Evolutionary conservation across 2,888 invertebrate species (phyloP), one percentile per base, ranked within the genome.

Genomic region (Altica lythri): DNA sequence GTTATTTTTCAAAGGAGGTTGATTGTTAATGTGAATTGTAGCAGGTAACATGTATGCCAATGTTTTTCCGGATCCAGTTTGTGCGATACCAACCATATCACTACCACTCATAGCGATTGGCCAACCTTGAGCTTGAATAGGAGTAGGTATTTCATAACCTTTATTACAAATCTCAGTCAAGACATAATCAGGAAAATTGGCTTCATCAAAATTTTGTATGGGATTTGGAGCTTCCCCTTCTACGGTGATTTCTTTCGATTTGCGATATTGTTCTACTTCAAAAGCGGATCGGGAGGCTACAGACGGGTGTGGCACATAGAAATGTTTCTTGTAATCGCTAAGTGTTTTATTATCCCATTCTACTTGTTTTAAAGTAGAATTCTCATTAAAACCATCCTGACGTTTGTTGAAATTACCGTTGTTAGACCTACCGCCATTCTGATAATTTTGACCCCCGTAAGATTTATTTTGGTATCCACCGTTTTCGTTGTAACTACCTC

Each of bases 61-160:
- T 2, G 90, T 90, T 76, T 90, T 90, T 19, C 90, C 90, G 30
- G 89, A 89, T 2, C 90, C 90, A 9, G 90, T 90, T 58, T 90
- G 89, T 1, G 92, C 92, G 69, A 92, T 92, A 16, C 92, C 92
- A 2, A 92, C 92, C 84, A 92, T 85, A 72, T 93, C 90, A 63
- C 83, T 75, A 9, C 92, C 92, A 73, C 88, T 86, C 58, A 92
- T 77, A 27, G 91, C 88, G 65, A 92, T 88, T 0, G 93, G 92
- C 92, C 91, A 92, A 16, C 92, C 91, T 72, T 91, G 89, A 14
- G 89, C 86, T 76, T 93, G 93, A 69, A 93, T 92, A 1, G 90
- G 84, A 17, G 92, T 92, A 0, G 93, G 93, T 63, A 83, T 81
- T 29, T 65, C 66, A 43, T 91, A 92, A 17, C 92, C 91, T 72